These are phyloP conservation scores for Teleogryllus occipitalis DNA, from an alignment of 1,140 invertebrate genomes.

Conservation along the genomic window DNA sequence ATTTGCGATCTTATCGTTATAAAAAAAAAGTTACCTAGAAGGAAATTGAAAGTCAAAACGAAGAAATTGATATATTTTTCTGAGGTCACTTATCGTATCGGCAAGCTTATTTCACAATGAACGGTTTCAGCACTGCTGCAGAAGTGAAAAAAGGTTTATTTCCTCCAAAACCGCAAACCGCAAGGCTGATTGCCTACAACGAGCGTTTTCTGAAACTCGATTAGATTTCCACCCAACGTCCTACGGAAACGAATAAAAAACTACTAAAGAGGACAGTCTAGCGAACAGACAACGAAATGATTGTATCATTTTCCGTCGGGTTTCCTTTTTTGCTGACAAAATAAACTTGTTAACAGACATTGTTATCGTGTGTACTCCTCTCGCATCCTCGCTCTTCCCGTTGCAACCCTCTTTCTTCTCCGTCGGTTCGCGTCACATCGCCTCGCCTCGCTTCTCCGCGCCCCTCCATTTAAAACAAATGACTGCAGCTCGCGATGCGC, in stretches of 20 bases:
- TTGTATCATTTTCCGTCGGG: not conserved
- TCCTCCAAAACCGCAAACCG: not conserved
- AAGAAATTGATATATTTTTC: too few species aligned
- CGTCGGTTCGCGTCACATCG: not conserved
- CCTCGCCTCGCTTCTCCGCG: not conserved
- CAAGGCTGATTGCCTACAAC: not conserved
- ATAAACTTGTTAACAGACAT: constrained; percentile 22
- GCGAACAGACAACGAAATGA: not conserved
- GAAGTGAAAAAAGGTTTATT: too few species aligned
- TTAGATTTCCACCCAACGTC: not conserved
- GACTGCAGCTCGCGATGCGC: constrained; percentile 10
- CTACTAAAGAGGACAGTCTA: not conserved
- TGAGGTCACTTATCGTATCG: too few species aligned
- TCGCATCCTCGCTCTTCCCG: not conserved
- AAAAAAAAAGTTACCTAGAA: too few species aligned
- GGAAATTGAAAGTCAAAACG: too few species aligned
- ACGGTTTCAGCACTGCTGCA: too few species aligned
- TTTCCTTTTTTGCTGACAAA: constrained; percentile 16
- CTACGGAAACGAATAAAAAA: not conserved
- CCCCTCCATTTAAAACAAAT: constrained; percentile 12
- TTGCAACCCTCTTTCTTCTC: not conserved
- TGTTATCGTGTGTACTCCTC: not conserved
- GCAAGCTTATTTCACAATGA: too few species aligned
- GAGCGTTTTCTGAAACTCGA: not conserved
- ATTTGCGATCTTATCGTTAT: too few species aligned